phyloP scores from a whole-genome alignment of 2,888 invertebrate species.

The Beris morrisii region DNA sequence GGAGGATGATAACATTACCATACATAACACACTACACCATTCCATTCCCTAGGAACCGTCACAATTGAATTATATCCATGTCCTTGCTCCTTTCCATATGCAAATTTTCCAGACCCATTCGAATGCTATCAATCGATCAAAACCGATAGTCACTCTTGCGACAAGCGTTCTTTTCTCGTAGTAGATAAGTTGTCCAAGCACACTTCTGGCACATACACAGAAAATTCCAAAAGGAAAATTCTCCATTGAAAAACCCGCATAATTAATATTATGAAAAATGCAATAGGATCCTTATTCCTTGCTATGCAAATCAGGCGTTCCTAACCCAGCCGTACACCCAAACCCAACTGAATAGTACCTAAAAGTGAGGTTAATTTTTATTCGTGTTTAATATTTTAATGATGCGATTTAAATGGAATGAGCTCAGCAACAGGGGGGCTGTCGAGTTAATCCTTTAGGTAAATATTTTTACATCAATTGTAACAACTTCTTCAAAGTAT shows the following conservation, averaged over 20 bases:
- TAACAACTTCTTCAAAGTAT: background rate
- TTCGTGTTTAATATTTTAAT: conserved; percentile 23
- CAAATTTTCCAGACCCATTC: conserved; percentile 16
- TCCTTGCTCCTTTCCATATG: conserved; percentile 5
- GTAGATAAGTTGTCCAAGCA: conserved; percentile 21
- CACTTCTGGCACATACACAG: conserved; percentile 19
- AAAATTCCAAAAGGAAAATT: background rate
- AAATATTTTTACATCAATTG: conserved; percentile 25
- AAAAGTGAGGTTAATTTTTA: conserved; percentile 12
- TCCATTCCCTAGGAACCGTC: too few relatives aligned
- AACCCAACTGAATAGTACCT: background rate
- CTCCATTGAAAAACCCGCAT: background rate
- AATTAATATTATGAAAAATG: background rate
- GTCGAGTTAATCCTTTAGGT: conserved; percentile 24
- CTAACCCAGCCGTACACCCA: background rate
- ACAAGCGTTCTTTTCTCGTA: conserved; percentile 4
- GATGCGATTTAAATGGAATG: conserved; percentile 22
- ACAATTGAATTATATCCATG: too few relatives aligned
- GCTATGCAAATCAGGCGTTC: conserved; percentile 15
- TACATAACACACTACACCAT: too few relatives aligned
- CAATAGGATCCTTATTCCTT: background rate
- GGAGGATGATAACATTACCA: too few relatives aligned
- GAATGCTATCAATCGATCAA: conserved; percentile 23
- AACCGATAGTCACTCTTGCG: conserved; percentile 13
- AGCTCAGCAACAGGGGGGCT: conserved; percentile 11